Percentiles rank a stretch among this genome's conserved stretches.
These are phyloP conservation scores for Macrotrachela quadricornifera DNA, from an alignment of 1,140 invertebrate genomes.

Conservation along the genomic window DNA sequence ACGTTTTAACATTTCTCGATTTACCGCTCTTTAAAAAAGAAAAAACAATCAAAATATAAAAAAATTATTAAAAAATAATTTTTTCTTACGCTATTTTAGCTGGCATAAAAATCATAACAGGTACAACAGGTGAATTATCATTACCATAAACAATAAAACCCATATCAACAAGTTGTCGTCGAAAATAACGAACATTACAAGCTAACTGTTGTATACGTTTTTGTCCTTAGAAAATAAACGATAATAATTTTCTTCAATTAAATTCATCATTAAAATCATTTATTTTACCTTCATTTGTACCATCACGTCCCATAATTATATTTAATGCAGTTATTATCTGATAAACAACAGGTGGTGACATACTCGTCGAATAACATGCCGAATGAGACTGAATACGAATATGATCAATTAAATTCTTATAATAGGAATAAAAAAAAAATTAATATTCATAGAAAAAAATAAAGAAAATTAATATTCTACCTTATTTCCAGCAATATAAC, in stretches of 20 bases:
- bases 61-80: background rate
- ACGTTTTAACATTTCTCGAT: slow-evolving; percentile 53
- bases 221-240: no score
- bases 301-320: slow-evolving; percentile 67
- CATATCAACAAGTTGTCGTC: slow-evolving; percentile 57
- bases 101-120: slow-evolving; percentile 75
- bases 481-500: slow-evolving; percentile 76
- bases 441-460: no score
- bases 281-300: slow-evolving; percentile 42
- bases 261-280: no score
- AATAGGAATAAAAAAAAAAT: no score
- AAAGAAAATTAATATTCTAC: no score
- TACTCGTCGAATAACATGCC: slow-evolving; percentile 58
- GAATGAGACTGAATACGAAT: slow-evolving; percentile 61
- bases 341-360: slow-evolving; percentile 67
- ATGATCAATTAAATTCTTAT: slow-evolving; percentile 46
- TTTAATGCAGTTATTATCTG: slow-evolving; percentile 71
- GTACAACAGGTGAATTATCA: slow-evolving; percentile 84
- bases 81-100: slow-evolving; percentile 57
- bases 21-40: slow-evolving; percentile 17
- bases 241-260: no score
- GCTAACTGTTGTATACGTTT: slow-evolving; percentile 48
- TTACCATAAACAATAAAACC: slow-evolving; percentile 87
- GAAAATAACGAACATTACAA: slow-evolving; percentile 66
- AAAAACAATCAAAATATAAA: background rate